Conservation (phyloP, 2,797 vertebrate genomes). For the Chaetodon trifasciatus region DNA sequence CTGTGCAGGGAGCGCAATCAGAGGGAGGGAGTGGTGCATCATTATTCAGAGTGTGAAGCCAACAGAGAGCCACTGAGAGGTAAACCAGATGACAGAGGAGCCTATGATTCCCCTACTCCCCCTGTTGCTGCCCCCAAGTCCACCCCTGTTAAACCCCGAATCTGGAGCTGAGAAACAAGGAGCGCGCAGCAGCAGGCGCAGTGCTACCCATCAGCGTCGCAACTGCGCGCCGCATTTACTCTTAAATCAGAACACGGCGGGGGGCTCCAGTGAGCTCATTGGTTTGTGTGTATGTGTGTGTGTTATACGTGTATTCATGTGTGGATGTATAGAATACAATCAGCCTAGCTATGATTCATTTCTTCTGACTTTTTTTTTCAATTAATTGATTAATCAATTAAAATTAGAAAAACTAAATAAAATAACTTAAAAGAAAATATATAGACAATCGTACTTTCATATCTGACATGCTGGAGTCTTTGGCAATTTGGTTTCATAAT, state of each 20-base stretch:
- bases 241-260: slow-evolving; percentile 64
- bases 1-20: slow-evolving; percentile 61
- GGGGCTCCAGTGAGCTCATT: slow-evolving; percentile 55
- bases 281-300: slow-evolving; percentile 16
- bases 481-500: too few relatives aligned
- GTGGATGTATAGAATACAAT: background rate
- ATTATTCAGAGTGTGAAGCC: slow-evolving; percentile 73
- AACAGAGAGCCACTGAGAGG: slow-evolving; percentile 59
- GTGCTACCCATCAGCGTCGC: slow-evolving; percentile 71
- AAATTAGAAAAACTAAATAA: too few relatives aligned
- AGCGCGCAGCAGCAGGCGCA: slow-evolving; percentile 47
- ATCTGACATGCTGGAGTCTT: too few relatives aligned
- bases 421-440: too few relatives aligned
- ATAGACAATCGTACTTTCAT: too few relatives aligned
- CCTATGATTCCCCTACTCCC: slow-evolving; percentile 58
- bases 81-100: slow-evolving; percentile 78
- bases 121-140: slow-evolving; percentile 52
- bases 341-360: background rate
- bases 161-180: slow-evolving; percentile 59
- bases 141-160: slow-evolving; percentile 68
- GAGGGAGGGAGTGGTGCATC: slow-evolving; percentile 65
- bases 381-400: background rate
- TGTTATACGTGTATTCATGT: background rate
- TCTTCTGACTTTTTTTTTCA: background rate
- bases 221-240: slow-evolving; percentile 64